These are phyloP conservation scores for Cyclura pinguis DNA, from an alignment of 2,797 vertebrate genomes.

Conservation along the genomic window DNA sequence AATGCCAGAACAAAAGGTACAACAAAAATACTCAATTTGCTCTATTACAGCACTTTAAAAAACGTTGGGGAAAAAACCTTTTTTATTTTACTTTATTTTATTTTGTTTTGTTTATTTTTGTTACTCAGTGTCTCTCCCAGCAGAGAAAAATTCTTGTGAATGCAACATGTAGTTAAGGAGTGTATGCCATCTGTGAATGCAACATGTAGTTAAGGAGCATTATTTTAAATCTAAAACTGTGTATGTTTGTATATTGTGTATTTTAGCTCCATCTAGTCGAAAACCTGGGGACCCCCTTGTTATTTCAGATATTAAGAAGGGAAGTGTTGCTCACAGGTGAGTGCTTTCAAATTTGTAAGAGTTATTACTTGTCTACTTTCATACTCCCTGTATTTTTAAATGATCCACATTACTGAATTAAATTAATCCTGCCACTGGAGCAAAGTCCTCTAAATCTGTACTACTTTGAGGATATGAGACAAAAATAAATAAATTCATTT, in stretches of 20 bases:
- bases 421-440: background rate
- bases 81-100: background rate
- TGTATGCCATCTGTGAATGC: background rate
- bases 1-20: background rate
- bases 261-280: constrained; percentile 94
- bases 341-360: constrained; percentile 37
- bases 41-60: background rate
- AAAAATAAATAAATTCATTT: constrained; percentile 26
- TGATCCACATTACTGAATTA: background rate
- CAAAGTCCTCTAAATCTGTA: constrained; percentile 37
- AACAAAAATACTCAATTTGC: background rate
- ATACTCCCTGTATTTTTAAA: background rate
- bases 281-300: constrained; percentile 95
- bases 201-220: background rate
- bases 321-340: constrained; percentile 98
- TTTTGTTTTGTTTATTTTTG: background rate
- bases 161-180: background rate
- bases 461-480: background rate
- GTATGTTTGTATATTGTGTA: constrained; percentile 42
- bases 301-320: constrained; percentile 99
- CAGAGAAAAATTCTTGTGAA: background rate
- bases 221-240: background rate
- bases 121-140: background rate
- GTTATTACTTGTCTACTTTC: background rate
- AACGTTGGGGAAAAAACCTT: background rate